Base-by-base conservation (phyloP, 2,797 vertebrate genomes). In the Enteromius treurensis region DNA sequence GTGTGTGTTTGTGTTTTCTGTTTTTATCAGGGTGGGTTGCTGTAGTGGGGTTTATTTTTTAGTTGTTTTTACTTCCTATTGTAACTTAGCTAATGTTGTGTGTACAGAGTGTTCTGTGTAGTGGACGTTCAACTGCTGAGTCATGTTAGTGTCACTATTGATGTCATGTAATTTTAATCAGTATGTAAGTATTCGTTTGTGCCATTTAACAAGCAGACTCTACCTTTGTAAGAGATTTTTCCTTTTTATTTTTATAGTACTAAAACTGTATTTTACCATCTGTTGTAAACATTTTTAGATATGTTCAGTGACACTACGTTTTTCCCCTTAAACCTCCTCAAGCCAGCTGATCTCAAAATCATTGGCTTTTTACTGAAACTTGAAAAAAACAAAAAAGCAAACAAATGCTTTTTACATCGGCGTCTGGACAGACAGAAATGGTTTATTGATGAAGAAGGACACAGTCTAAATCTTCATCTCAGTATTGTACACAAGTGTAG, bases 281-380 rank as follows among this genome's bases (percentile, higher is more conserved):
- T 74, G 90, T 89, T 90, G 92, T 91, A 90, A 91, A 90, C 67
- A 80, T 91, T 83, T 88, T 90, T 85, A 90, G 90, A 78, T 83
- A 86, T 89, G 87, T 92, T 90, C 84, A 77, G 82, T 90, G 87
- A 92, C 89, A 90, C 87, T 90, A 89, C 86, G 83, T 83, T 71
- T 62, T 68, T 23, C 45, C 77, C 45, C 77, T 60, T 80, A 75
- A 81, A 85, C 84, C 81, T 88, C 81, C 74, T 86, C 85, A 92
- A 91, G 88, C 87, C 92, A 92, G 90, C 89, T 92, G 90, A 91
- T 91, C 88, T 90, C 90, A 91, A 92, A 92, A 85, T 80, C 88
- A 88, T 94, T 93, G 91, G 87, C 90, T 93, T 93, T 94, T 92
- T 92, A 92, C 90, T 60, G 87, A 95, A 94, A 95, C 94, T 95